phyloP scores from a whole-genome alignment of 1,140 invertebrate species.

The Drosophila setifemur region DNA sequence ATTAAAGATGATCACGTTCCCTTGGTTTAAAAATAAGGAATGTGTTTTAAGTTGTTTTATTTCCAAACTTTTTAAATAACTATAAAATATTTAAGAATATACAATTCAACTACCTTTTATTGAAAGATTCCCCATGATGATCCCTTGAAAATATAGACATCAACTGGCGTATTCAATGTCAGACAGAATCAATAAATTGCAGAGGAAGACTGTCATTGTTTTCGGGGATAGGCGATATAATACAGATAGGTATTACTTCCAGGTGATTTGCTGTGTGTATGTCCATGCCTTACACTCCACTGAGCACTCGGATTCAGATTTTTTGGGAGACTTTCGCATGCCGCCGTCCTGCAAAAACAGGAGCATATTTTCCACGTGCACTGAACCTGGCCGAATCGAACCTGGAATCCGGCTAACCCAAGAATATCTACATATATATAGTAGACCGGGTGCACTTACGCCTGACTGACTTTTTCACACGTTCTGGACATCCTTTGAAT shows the following conservation, averaged over 20 bases:
- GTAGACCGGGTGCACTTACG: slow-evolving; percentile 69
- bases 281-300: slow-evolving; percentile 70
- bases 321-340: slow-evolving; percentile 9
- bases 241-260: slow-evolving; percentile 68
- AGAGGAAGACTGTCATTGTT: slow-evolving; percentile 42
- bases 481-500: slow-evolving; percentile 51
- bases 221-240: slow-evolving; percentile 12
- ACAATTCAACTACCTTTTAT: neutral
- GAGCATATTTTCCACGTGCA: slow-evolving; percentile 55
- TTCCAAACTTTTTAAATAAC: too few relatives aligned
- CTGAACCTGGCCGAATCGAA: slow-evolving; percentile 2
- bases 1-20: too few relatives aligned
- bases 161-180: slow-evolving; percentile 64
- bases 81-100: too few relatives aligned
- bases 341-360: slow-evolving; percentile 12
- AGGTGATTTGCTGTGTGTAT: slow-evolving; percentile 73
- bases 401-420: slow-evolving; percentile 19
- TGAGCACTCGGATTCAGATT: slow-evolving; percentile 46
- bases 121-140: too few relatives aligned
- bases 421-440: too few relatives aligned
- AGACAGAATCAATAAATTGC: slow-evolving; percentile 76
- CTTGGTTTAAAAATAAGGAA: too few relatives aligned
- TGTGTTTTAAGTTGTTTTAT: too few relatives aligned
- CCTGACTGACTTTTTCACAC: slow-evolving; percentile 74
- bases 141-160: slow-evolving; percentile 42